Conservation (phyloP, 1,140 invertebrate genomes). For the Acromyrmex echinatior region DNA sequence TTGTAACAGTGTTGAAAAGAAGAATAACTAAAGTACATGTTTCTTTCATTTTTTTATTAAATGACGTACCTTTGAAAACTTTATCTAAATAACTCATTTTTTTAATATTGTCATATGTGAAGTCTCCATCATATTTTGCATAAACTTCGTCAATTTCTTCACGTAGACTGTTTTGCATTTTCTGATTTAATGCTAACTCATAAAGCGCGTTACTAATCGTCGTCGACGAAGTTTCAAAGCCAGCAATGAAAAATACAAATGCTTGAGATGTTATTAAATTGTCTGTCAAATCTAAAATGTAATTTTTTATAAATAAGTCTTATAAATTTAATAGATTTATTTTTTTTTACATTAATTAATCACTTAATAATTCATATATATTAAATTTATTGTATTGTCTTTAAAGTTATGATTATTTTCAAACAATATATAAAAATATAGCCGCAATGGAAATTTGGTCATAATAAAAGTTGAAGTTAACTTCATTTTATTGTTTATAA, state of each 20-base stretch:
- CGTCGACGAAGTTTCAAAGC: constrained; percentile 89
- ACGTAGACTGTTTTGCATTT: neutral
- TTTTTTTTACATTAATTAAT: no score
- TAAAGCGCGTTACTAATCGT: constrained; percentile 85
- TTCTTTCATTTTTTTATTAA: neutral
- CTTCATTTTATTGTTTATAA: no score
- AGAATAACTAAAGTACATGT: neutral
- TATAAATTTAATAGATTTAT: no score
- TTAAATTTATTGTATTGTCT: no score
- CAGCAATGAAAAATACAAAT: constrained; percentile 86
- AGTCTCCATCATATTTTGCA: constrained; percentile 55
- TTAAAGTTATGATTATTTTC: no score
- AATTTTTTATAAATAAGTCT: no score
- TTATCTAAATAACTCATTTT: constrained; percentile 80
- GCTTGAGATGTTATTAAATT: constrained; percentile 81
- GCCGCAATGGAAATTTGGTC: no score
- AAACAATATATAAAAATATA: no score
- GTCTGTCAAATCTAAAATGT: constrained; percentile 75
- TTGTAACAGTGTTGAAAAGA: neutral
- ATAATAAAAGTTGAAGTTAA: no score
- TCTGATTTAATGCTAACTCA: neutral
- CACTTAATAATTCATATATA: no score
- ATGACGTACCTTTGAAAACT: constrained; percentile 75
- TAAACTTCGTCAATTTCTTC: constrained; percentile 67
- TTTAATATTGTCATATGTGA: constrained; percentile 77